Conservation (phyloP, 1,140 invertebrate species). For the Caenorhabditis latens region DNA sequence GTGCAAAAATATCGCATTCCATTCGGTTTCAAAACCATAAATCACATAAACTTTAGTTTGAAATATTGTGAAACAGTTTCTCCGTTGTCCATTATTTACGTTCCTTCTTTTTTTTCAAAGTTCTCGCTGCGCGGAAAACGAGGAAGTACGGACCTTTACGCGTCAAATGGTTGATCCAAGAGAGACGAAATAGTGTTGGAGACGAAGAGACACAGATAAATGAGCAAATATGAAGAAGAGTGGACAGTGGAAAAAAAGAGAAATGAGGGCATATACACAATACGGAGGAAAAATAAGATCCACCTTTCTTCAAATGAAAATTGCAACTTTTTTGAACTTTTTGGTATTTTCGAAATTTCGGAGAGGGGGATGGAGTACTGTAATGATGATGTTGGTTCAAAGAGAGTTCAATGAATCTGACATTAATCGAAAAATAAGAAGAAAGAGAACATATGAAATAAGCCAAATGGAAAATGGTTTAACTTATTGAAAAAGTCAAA, state of each 20-base stretch:
- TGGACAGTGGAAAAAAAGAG: slow-evolving; percentile 13
- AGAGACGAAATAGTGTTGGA: not conserved
- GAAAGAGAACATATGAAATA: not conserved
- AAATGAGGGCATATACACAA: slow-evolving; percentile 42
- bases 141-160: slow-evolving; percentile 54
- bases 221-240: slow-evolving; percentile 24
- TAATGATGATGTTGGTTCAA: not conserved
- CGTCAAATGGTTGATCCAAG: slow-evolving; percentile 28
- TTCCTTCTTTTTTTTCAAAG: slow-evolving; percentile 38
- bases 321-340: slow-evolving; percentile 16
- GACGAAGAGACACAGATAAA: slow-evolving; percentile 42
- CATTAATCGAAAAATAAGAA: not conserved
- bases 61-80: slow-evolving; percentile 47
- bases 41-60: slow-evolving; percentile 21
- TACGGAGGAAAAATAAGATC: not conserved
- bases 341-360: not conserved
- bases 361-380: not conserved
- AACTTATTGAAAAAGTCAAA: slow-evolving; percentile 15
- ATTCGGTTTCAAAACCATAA: not conserved
- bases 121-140: slow-evolving; percentile 27
- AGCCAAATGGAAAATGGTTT: not conserved
- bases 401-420: no score
- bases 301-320: not conserved
- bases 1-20: no score
- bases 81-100: slow-evolving; percentile 47